These are phyloP conservation scores for Tor tambroides DNA, from an alignment of 2,113 vertebrate species.

Conservation along the genomic window DNA sequence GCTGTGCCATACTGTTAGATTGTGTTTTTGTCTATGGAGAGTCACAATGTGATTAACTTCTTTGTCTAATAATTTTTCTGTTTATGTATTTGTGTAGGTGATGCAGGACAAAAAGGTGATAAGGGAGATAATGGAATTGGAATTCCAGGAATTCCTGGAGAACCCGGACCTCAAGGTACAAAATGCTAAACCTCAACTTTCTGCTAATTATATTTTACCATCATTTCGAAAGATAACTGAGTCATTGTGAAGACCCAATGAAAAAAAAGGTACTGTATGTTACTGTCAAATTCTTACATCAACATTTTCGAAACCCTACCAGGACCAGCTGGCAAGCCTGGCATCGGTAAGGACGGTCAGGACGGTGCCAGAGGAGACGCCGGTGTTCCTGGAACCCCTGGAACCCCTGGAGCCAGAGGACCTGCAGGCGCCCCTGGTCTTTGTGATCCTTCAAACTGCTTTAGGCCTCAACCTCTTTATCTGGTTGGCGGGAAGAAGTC, in stretches of 20 bases:
- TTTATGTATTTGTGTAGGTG: constrained; percentile 64
- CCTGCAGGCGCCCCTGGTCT: constrained; percentile 73
- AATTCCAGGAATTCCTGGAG: constrained; percentile 73
- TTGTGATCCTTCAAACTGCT: constrained; percentile 80
- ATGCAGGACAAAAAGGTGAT: constrained; percentile 71
- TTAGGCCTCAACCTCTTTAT: constrained; percentile 72
- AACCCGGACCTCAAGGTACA: constrained; percentile 74
- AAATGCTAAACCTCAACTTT: neutral
- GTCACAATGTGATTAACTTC: neutral
- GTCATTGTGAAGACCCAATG: neutral
- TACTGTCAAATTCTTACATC: too few species aligned
- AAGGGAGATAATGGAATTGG: constrained; percentile 77
- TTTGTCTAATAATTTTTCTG: neutral
- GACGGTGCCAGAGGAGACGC: constrained; percentile 71
- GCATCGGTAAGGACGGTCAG: constrained; percentile 75
- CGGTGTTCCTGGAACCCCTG: constrained; percentile 72
- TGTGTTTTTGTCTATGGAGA: neutral
- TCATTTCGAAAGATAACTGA: neutral
- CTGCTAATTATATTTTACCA: neutral
- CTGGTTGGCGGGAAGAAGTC: constrained; percentile 78
- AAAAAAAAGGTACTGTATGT: too few species aligned
- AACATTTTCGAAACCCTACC: neutral
- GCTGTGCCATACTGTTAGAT: too few species aligned
- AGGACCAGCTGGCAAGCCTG: constrained; percentile 73
- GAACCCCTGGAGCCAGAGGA: constrained; percentile 71